Evolutionary conservation across 2,797 vertebrate genomes (phyloP).

Genomic region (Falco columbarius): DNA sequence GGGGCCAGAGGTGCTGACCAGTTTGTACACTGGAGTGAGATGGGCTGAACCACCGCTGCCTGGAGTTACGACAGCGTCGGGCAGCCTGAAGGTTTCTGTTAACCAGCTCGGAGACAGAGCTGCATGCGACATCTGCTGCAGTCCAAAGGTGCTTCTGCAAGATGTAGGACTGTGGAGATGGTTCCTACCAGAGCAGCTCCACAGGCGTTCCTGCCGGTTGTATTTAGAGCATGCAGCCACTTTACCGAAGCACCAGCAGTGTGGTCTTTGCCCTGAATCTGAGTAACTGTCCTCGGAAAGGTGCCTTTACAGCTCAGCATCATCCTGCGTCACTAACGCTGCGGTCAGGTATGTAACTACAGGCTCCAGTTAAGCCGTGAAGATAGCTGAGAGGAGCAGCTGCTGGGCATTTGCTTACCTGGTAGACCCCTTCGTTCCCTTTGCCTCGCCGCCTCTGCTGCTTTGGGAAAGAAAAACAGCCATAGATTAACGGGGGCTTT

Average conservation of each 20-base stretch:
- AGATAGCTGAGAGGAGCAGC: not conserved
- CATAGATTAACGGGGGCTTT: not conserved
- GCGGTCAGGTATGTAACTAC: rapidly evolving
- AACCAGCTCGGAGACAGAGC: not conserved
- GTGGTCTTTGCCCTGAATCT: not conserved
- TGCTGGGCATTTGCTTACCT: conserved; percentile 67
- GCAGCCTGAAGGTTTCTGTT: not conserved
- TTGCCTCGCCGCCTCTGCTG: conserved; percentile 78
- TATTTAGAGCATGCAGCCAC: not conserved
- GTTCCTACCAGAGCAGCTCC: not conserved
- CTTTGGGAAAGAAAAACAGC: not conserved
- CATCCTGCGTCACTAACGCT: rapidly evolving
- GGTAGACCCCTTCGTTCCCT: conserved; percentile 76
- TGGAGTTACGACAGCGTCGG: not conserved
- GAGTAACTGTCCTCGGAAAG: not conserved
- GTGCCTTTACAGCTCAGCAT: not conserved
- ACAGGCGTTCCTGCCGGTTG: not conserved
- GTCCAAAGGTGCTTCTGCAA: not conserved
- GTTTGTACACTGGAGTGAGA: rapidly evolving
- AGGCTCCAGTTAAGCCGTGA: not conserved
- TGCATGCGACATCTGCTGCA: rapidly evolving
- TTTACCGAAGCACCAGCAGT: not conserved
- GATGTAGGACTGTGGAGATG: not conserved
- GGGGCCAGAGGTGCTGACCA: not conserved
- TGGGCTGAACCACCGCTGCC: not conserved